Evolutionary conservation across 2,113 vertebrate genomes (phyloP), one percentile per base, ranked within the genome.

Genomic region (Anser brachyrhynchus): DNA sequence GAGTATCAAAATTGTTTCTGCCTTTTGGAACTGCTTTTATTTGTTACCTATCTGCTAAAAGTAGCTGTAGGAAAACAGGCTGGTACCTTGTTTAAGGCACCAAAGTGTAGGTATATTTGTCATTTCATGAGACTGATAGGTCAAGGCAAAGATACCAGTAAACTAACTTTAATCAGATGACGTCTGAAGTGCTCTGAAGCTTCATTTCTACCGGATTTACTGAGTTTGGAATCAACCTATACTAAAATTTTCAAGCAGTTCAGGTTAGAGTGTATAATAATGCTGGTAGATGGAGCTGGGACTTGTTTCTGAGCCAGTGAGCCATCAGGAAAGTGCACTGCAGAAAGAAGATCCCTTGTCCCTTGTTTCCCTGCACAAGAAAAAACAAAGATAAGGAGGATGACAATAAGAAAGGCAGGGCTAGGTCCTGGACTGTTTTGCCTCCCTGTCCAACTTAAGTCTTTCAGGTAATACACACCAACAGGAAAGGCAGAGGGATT

Each of bases 81-180:
- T 35, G 3, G 26, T 25, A 11, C 1, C 3, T 3, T 43, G 2
- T 51, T 71, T 31, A n/a, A 89, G 64, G 44, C 41, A 35, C 29
- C 29, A 13, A 22, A 49, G 44, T 70, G 58, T 90, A 92, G 67
- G 55, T 93, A 35, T 92, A 80, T 88, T 86, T 95, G 78, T 93
- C 19, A 57, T 80, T 90, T 89, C 76, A 71, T 58, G 70, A 64
- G 44, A 35, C 72, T 62, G 23, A 89, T 81, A 92, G 59, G 75
- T 73, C 77, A 77, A 71, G 84, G 44, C 35, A 65, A 93, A 87
- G 35, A 69, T 73, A 26, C 62, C 78, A 88, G 57, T 28, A 85
- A 83, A 66, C 80, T 87, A 59, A 81, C 93, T 85, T 85, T 77
- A 85, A 83, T 92, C 33, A 71, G 69, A 78, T 46, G 12, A 86